Evolutionary conservation across 1,140 invertebrate genomes (phyloP), one percentile per base, ranked within the genome.

Genomic region (Camponotus floridanus): DNA sequence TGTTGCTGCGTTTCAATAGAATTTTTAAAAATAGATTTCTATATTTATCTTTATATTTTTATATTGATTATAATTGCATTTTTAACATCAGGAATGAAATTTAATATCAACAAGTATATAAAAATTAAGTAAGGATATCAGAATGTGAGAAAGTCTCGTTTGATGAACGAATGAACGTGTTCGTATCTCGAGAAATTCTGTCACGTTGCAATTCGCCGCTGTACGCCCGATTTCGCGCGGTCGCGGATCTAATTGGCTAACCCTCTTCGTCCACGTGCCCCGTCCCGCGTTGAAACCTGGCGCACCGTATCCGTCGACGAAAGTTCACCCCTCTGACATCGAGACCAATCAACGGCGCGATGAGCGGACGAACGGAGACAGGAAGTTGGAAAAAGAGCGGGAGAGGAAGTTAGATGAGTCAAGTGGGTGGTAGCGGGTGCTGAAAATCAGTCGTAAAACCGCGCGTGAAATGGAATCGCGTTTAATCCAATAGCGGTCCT

Each of bases 401-500:
- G 48, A 78, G 73, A 76, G 84, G 68, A 74, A 81, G 83, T 86
- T 90, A 84, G 89, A 45, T 26, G 68, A 84, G 68, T 48, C 73
- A 57, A 71, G 74, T 73, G 39, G 84, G 85, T 91, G 79, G 79
- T 61, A 70, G 90, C 88, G 83, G 90, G 90, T 88, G 90, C 70
- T 61, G 92, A 92, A 51, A 92, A 94, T 93, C 91, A 94, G 93
- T 93, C 92, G 92, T 90, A 90, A 91, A 93, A 90, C 86, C 85
- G 80, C 79, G 86, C 80, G n/a, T 45, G 79, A 68, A 83, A 83
- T 83, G 88, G 91, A 93, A 93, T 94, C 91, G 86, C 90, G 90
- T 88, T 94, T 94, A 95, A 95, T 95, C 93, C 94, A 94, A 95
- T 94, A 93, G 93, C 91, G 92, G 93, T 93, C 92, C 93, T 94